Conservation (phyloP, 2,888 invertebrate genomes). For the Tiliacea aurago region DNA sequence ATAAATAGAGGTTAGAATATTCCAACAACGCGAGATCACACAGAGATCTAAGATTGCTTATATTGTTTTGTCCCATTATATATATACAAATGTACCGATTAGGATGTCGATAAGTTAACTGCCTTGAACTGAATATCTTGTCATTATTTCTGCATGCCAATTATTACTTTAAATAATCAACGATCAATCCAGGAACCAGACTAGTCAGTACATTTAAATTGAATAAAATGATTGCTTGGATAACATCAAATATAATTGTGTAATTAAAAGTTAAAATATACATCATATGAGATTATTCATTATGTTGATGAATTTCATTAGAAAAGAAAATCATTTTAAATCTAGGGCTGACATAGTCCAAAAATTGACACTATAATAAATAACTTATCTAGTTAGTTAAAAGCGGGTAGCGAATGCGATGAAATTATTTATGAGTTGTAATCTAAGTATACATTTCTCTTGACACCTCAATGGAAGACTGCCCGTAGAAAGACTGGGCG, state of each 20-base stretch:
- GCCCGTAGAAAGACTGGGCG: conserved; percentile 57
- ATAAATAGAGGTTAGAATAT: conserved; percentile 59
- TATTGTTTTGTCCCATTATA: conserved; percentile 50
- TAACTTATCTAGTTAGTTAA: conserved; percentile 75
- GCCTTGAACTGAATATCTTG: conserved; percentile 8
- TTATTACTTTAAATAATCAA: conserved; percentile 5
- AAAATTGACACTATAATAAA: conserved; percentile 72
- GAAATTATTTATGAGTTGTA: conserved; percentile 35
- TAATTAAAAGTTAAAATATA: conserved; percentile 61
- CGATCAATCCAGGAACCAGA: conserved; percentile 4
- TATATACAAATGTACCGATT: conserved; percentile 53
- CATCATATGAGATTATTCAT: conserved; percentile 61
- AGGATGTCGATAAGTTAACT: conserved; percentile 16
- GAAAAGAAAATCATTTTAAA: conserved; percentile 53
- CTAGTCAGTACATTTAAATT: conserved; percentile 53
- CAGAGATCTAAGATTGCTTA: conserved; percentile 53
- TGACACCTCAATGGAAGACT: conserved; percentile 84
- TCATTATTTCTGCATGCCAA: conserved; percentile 2
- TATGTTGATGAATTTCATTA: conserved; percentile 52
- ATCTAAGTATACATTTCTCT: conserved; percentile 59
- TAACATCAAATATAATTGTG: conserved; percentile 43
- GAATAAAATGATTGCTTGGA: conserved; percentile 49
- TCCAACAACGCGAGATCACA: conserved; percentile 64
- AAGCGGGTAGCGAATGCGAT: conserved; percentile 55
- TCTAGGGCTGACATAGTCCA: conserved; percentile 57